These are phyloP conservation scores for Spizaetus ornatus DNA, from an alignment of 2,113 vertebrate genomes.

Conservation along the genomic window DNA sequence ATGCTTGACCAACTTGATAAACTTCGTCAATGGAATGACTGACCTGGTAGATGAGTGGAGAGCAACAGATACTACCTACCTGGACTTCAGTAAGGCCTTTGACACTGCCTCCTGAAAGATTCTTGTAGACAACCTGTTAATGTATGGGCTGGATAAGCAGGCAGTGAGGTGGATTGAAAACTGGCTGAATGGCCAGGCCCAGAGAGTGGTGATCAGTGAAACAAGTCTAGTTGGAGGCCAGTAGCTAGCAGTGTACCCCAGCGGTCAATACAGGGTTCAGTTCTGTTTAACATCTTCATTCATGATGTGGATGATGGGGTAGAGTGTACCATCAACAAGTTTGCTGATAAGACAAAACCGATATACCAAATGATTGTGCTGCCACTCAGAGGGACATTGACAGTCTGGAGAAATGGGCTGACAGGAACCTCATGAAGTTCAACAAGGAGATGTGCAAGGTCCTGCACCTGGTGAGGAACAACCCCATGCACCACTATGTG, in stretches of 20 bases:
- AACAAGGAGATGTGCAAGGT: background rate
- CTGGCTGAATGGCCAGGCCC: background rate
- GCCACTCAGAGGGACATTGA: background rate
- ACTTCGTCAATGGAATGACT: background rate
- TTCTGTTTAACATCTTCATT: background rate
- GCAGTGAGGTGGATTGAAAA: background rate
- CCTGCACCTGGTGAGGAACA: background rate
- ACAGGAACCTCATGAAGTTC: background rate
- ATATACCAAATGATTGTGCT: background rate
- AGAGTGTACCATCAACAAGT: background rate
- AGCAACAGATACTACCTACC: background rate
- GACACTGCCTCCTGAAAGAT: rapidly evolving
- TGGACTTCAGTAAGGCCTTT: background rate
- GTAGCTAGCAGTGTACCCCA: background rate
- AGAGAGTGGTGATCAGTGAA: background rate
- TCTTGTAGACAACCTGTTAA: background rate
- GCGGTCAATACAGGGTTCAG: background rate
- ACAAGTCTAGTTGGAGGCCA: background rate
- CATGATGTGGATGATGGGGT: background rate
- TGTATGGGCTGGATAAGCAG: background rate
- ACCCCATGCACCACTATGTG: background rate
- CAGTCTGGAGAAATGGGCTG: background rate
- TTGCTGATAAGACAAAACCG: background rate
- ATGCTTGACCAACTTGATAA: background rate
- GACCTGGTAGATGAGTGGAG: background rate